phyloP scores from a whole-genome alignment of 2,888 invertebrate species.

The Eucriotettix oculatus region DNA sequence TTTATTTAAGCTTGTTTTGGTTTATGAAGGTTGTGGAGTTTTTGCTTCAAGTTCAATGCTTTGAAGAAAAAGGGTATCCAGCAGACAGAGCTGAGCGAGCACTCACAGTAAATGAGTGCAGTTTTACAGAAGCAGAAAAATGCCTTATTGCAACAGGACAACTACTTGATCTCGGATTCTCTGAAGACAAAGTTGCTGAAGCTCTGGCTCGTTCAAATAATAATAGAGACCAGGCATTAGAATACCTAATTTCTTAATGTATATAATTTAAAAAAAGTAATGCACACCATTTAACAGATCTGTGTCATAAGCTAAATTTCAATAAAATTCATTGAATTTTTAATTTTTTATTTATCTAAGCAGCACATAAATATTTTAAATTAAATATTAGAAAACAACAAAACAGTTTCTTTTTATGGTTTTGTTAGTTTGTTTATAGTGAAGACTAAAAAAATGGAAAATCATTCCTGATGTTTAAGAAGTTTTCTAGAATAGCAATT shows the following conservation, averaged over 20 bases:
- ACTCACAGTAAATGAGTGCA: conserved; percentile 27
- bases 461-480: no score
- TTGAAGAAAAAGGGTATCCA: conserved; percentile 29
- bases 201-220: conserved; percentile 62
- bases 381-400: no score
- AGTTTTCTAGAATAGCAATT: no score
- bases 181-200: conserved; percentile 54
- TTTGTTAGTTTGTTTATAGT: no score
- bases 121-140: conserved; percentile 26
- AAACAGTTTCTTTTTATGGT: no score
- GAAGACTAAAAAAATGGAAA: no score
- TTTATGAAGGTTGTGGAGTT: conserved; percentile 56
- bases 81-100: conserved; percentile 30
- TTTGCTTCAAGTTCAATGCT: conserved; percentile 43
- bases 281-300: neutral
- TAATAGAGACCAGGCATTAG: conserved; percentile 72
- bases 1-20: no score
- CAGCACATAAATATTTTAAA: no score
- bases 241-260: conserved; percentile 57
- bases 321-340: no score
- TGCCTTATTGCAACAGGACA: conserved; percentile 41
- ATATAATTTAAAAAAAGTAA: neutral
- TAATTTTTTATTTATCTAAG: no score
- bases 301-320: no score
- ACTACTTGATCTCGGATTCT: conserved; percentile 66